Conservation (phyloP, 2,113 vertebrate genomes). For the Maccullochella peelii region DNA sequence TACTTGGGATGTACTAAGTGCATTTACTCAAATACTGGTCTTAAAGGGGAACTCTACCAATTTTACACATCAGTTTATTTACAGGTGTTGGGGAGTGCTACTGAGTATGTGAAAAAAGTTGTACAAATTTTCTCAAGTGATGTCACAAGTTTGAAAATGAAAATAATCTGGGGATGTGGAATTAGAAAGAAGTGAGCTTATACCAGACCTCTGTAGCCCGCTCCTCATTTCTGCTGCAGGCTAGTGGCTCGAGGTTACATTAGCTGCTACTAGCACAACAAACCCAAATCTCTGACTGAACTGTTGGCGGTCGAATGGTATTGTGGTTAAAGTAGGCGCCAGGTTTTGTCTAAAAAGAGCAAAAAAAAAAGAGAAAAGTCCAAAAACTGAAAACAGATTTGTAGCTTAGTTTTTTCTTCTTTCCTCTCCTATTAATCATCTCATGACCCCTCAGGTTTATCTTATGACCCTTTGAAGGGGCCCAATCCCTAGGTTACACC, state of each 20-base stretch:
- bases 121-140: background rate
- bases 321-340: background rate
- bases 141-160: background rate
- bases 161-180: background rate
- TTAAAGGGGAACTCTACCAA: background rate
- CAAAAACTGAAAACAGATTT: too few relatives aligned
- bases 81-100: background rate
- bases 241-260: background rate
- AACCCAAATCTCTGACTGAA: rapidly evolving
- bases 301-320: background rate
- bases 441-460: background rate
- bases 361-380: background rate
- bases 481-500: background rate
- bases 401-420: too few relatives aligned
- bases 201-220: background rate
- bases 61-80: conserved; percentile 12
- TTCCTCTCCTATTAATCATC: background rate
- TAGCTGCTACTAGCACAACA: background rate
- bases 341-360: too few relatives aligned
- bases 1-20: background rate
- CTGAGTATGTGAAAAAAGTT: background rate
- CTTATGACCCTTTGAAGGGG: background rate
- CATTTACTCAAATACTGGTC: background rate
- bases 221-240: background rate
- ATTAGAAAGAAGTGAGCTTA: too few relatives aligned